A percentile compares a stretch with the other conserved stretches of the same genome.
Evolutionary conservation across 2,797 vertebrate species (phyloP).

Genomic region (Ambastaia sidthimunki): DNA sequence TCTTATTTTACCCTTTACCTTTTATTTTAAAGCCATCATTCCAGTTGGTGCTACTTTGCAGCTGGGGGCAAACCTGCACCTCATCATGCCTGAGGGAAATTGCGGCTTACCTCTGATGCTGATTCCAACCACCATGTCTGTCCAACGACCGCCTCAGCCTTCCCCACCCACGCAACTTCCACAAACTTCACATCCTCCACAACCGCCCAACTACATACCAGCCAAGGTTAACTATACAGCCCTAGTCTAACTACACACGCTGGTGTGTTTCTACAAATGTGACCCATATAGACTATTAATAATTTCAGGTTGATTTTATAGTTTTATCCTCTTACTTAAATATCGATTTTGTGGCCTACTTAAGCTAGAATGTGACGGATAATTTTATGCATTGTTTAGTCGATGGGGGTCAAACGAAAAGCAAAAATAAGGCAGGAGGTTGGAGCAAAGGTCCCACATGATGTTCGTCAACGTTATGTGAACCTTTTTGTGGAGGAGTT

Average conservation of each 20-base stretch:
- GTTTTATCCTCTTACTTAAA: background rate
- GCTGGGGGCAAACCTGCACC: constrained; percentile 73
- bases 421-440: constrained; percentile 64
- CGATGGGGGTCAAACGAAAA: constrained; percentile 65
- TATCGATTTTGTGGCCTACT: background rate
- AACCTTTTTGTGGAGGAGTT: constrained; percentile 81
- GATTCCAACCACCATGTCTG: constrained; percentile 56
- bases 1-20: background rate
- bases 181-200: constrained; percentile 44
- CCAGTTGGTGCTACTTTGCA: constrained; percentile 71
- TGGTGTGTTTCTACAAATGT: background rate
- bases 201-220: constrained; percentile 56
- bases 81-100: constrained; percentile 76
- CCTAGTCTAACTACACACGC: background rate
- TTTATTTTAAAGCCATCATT: constrained; percentile 56
- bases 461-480: constrained; percentile 80
- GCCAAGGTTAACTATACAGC: constrained; percentile 68
- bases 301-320: background rate
- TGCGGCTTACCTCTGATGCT: constrained; percentile 69
- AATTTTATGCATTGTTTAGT: constrained; percentile 57
- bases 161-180: constrained; percentile 18
- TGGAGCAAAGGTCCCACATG: constrained; percentile 79
- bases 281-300: background rate
- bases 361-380: background rate
- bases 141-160: constrained; percentile 41